A percentile compares a stretch with the other conserved stretches of the same genome.
phyloP scores from a whole-genome alignment of 2,888 invertebrate species.

The Eristalis arbustorum region DNA sequence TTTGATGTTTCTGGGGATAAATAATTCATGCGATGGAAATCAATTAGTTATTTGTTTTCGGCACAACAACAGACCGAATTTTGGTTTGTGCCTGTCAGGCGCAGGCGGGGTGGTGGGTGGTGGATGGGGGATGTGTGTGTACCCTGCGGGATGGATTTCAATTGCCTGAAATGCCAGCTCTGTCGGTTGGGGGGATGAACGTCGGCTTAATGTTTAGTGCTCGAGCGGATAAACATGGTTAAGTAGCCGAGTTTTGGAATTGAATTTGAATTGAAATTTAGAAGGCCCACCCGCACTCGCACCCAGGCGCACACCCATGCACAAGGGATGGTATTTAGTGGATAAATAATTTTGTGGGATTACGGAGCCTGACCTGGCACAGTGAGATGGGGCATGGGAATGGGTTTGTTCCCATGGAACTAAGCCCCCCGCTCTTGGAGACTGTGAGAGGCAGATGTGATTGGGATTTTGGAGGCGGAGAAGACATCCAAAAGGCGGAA shows the following conservation, averaged over 20 bases:
- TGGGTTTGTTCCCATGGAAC: not conserved
- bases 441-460: not conserved
- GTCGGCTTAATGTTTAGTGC: not conserved
- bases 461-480: not conserved
- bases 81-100: not conserved
- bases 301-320: not conserved
- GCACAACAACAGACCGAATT: slow-evolving; percentile 11
- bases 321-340: not conserved
- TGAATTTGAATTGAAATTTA: slow-evolving; percentile 5
- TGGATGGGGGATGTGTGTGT: not conserved
- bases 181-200: not conserved
- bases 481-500: not conserved
- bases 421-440: not conserved
- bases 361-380: not conserved
- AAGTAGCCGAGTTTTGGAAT: not conserved
- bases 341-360: not conserved
- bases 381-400: not conserved
- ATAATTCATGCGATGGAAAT: slow-evolving; percentile 67
- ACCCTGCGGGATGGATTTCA: not conserved
- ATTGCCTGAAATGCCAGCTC: not conserved
- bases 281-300: not conserved
- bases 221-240: not conserved
- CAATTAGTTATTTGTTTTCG: slow-evolving; percentile 68
- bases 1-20: slow-evolving; percentile 59
- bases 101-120: not conserved